Conservation (phyloP, 2,113 vertebrate species). For the Alethe diademata region DNA sequence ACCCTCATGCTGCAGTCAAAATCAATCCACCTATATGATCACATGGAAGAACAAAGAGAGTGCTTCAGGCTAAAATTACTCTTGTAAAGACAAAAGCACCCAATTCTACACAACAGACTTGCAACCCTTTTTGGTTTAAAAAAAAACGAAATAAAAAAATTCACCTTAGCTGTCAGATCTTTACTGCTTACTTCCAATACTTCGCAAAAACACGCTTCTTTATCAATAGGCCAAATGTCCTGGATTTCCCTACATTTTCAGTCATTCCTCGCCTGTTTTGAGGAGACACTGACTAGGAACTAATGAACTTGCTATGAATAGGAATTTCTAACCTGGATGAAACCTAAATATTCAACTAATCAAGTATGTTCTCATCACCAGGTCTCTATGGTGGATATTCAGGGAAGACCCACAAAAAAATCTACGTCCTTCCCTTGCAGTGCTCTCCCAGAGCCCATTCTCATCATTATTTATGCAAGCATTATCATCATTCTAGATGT, state of each 20-base stretch:
- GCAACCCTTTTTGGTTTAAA: constrained; percentile 43
- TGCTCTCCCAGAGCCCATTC: background rate
- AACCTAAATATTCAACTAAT: background rate
- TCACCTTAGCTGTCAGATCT: constrained; percentile 22
- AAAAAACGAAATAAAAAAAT: constrained; percentile 24
- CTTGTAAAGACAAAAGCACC: constrained; percentile 1
- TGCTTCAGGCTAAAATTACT: constrained; percentile 23
- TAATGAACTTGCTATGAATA: background rate
- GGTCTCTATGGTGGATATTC: background rate
- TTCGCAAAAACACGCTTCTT: background rate
- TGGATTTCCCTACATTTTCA: background rate
- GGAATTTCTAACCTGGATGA: background rate
- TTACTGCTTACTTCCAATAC: background rate
- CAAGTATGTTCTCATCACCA: background rate
- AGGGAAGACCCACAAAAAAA: background rate
- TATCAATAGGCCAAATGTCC: background rate
- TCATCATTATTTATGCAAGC: background rate
- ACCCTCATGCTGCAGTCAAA: constrained; percentile 19
- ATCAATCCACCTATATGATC: constrained; percentile 37
- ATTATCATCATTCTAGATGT: background rate
- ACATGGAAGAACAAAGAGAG: constrained; percentile 40
- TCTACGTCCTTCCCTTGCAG: background rate
- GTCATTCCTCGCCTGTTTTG: background rate
- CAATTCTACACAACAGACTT: constrained; percentile 3
- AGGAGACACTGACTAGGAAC: background rate